Percentiles rank a stretch among this genome's conserved stretches.
Evolutionary conservation across 1,140 invertebrate species (phyloP).

Genomic region (Drosophila tsacasi): DNA sequence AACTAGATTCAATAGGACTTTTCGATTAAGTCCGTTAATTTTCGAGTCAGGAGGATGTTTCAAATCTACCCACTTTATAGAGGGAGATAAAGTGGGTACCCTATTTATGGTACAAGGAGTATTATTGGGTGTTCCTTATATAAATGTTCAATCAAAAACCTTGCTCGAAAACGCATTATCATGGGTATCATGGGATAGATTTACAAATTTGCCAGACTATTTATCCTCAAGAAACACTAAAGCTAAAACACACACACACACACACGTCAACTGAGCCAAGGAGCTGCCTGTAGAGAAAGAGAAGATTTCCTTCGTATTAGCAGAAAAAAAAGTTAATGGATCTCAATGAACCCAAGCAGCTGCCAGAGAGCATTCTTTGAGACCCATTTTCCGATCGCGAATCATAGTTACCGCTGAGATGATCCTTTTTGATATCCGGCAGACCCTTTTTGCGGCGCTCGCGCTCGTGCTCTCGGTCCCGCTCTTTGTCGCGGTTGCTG

Average conservation of each 20-base stretch:
- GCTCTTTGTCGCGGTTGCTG: constrained; percentile 89
- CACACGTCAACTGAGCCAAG: constrained; percentile 78
- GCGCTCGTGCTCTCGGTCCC: constrained; percentile 91
- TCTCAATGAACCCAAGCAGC: constrained; percentile 3
- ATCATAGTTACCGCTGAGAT: constrained; percentile 90
- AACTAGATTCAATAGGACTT: no score
- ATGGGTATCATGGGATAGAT: constrained; percentile 18
- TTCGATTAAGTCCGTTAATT: no score
- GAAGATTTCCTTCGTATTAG: constrained; percentile 44
- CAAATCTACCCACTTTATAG: no score
- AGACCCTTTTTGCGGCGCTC: constrained; percentile 95
- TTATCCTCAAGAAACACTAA: constrained; percentile 52
- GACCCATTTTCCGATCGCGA: neutral
- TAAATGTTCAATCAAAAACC: constrained; percentile 35
- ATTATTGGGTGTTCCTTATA: constrained; percentile 5
- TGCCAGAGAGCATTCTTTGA: neutral
- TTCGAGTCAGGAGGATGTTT: no score
- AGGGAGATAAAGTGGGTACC: no score
- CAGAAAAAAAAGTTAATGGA: constrained; percentile 9
- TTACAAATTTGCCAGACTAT: constrained; percentile 50
- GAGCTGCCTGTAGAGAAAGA: constrained; percentile 66
- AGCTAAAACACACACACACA: constrained; percentile 54
- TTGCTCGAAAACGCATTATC: constrained; percentile 72
- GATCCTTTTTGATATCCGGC: constrained; percentile 94
- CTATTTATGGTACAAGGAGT: neutral